phyloP scores from a whole-genome alignment of 2,888 invertebrate species.

The Odontocolon sp. region DNA sequence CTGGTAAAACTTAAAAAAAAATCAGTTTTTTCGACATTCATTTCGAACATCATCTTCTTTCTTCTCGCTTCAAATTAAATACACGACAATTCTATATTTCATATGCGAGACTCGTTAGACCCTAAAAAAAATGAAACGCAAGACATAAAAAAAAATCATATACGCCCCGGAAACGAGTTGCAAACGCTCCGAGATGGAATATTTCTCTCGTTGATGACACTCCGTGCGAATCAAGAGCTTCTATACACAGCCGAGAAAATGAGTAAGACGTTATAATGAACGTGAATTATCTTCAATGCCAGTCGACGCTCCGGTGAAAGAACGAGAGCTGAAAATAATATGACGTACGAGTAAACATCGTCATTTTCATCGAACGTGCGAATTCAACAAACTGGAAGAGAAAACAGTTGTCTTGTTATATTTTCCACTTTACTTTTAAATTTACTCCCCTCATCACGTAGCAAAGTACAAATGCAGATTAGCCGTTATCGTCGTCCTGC shows the following conservation, averaged over 20 bases:
- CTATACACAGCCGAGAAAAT: no score
- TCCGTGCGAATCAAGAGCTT: conserved; percentile 61
- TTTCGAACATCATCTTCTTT: conserved; percentile 13
- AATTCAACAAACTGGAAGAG: neutral
- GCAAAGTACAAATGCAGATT: no score
- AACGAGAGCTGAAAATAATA: neutral
- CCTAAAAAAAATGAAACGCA: neutral
- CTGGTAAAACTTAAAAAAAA: no score
- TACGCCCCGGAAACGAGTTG: conserved; percentile 57
- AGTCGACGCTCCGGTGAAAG: conserved; percentile 13
- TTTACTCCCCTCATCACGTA: neutral
- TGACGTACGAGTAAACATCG: neutral
- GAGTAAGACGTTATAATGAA: conserved; percentile 50
- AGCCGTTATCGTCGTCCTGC: no score
- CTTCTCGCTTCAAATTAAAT: neutral
- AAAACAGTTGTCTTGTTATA: neutral
- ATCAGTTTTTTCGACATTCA: no score
- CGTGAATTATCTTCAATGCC: conserved; percentile 55
- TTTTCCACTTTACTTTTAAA: neutral
- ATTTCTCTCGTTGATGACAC: conserved; percentile 61
- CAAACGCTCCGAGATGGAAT: conserved; percentile 42
- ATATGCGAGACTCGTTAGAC: conserved; percentile 39
- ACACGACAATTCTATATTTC: conserved; percentile 19
- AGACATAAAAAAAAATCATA: conserved; percentile 21
- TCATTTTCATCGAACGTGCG: conserved; percentile 29